phyloP scores from a whole-genome alignment of 2,888 invertebrate genomes.

The Maniola hyperantus region DNA sequence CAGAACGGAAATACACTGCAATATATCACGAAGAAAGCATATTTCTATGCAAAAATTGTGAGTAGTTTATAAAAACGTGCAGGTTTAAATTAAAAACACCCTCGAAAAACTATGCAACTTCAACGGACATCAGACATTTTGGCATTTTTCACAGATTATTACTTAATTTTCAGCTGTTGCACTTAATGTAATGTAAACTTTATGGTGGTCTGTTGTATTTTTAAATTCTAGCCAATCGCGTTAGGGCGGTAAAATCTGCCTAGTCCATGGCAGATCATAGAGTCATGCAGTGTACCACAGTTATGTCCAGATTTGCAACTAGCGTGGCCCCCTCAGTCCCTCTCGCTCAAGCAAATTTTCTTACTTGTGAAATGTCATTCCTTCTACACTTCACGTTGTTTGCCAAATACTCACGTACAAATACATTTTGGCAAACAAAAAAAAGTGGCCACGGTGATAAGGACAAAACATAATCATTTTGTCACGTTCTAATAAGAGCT shows the following conservation, averaged over 20 bases:
- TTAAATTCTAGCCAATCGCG: slow-evolving; percentile 68
- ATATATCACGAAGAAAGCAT: slow-evolving; percentile 55
- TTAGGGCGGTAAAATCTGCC: slow-evolving; percentile 8
- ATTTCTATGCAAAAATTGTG: slow-evolving; percentile 54
- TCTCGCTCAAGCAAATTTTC: too few species aligned
- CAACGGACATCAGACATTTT: slow-evolving; percentile 80
- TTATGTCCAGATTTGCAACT: too few species aligned
- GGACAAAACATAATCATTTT: too few species aligned
- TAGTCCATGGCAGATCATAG: slow-evolving; percentile 20
- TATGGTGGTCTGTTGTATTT: slow-evolving; percentile 65
- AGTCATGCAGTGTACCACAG: too few species aligned
- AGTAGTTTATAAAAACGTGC: slow-evolving; percentile 52
- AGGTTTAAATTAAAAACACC: slow-evolving; percentile 61
- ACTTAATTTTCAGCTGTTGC: slow-evolving; percentile 77
- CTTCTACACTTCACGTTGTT: too few species aligned
- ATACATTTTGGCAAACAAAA: too few species aligned
- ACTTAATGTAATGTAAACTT: slow-evolving; percentile 44
- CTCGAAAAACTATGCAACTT: slow-evolving; percentile 64
- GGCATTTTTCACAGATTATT: slow-evolving; percentile 53
- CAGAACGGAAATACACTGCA: slow-evolving; percentile 52
- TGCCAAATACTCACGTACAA: too few species aligned
- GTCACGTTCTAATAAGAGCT: too few species aligned
- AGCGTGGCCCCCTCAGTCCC: too few species aligned
- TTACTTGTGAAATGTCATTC: too few species aligned
- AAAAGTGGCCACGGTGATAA: too few species aligned